phyloP scores from a whole-genome alignment of 2,888 invertebrate species.

The Pimpla rufipes region DNA sequence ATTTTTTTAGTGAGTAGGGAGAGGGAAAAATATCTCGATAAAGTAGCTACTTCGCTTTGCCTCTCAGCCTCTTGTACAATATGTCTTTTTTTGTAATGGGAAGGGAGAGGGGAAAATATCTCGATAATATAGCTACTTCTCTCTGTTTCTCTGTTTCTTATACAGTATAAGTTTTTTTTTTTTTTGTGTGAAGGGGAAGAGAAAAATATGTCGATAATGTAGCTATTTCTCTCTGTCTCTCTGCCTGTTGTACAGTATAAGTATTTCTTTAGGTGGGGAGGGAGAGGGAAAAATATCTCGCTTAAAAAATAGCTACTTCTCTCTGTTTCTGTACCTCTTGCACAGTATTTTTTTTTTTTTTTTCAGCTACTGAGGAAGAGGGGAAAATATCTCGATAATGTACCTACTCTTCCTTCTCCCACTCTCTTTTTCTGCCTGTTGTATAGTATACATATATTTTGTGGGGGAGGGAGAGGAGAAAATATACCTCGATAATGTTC shows the following conservation, averaged over 20 bases:
- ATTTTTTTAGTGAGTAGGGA: constrained; percentile 13
- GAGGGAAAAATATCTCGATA: constrained; percentile 52
- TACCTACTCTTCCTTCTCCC: constrained; percentile 46
- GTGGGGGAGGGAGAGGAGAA: constrained; percentile 15
- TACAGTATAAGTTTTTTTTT: constrained; percentile 38
- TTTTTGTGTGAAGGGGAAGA: constrained; percentile 3
- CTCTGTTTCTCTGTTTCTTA: background rate
- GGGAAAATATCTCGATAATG: constrained; percentile 58
- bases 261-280: constrained; percentile 14
- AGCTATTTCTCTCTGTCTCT: constrained; percentile 7
- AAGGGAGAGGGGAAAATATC: constrained; percentile 40
- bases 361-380: too few relatives aligned
- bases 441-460: constrained; percentile 24
- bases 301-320: constrained; percentile 55
- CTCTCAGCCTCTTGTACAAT: background rate
- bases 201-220: constrained; percentile 58
- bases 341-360: too few relatives aligned
- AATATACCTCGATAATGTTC: constrained; percentile 61
- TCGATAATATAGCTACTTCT: constrained; percentile 57
- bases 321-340: background rate
- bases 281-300: constrained; percentile 44
- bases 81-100: constrained; percentile 7
- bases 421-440: background rate
- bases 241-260: constrained; percentile 8
- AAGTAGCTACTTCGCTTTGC: constrained; percentile 37